Base-by-base conservation (phyloP, 2,113 vertebrate species). In the Tetrax tetrax region DNA sequence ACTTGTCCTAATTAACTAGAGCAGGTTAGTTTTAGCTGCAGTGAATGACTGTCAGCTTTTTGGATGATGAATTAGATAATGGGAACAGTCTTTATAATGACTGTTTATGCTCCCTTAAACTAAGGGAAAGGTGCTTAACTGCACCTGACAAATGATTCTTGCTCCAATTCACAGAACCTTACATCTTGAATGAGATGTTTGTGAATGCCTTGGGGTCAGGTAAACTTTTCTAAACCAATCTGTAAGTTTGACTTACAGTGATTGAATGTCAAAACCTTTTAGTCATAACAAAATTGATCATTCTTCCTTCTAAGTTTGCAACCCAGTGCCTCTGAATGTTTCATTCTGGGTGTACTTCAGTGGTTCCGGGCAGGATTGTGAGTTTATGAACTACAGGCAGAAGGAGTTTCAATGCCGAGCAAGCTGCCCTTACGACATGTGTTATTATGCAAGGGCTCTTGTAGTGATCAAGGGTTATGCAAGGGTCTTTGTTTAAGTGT, bases 211-310 rank as follows among this genome's bases (percentile, higher is more conserved):
- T 18, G 4, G 23, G 13, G 27, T 71, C 53, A 43, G 12, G 5
- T 17, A 4, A 47, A 10, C 48, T 41, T n/a, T 27, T 69, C 53
- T 48, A 66, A 66, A 83, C 17, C 22, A 37, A 19, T 2, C 17
- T 1, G 0, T 60, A 45, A 56, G 33, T 14, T 7, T 22, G 68
- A 22, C 20, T 57, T 4, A 2, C 0, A 37, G 31, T 6, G 25
- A 33, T 0, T 37, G 45, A 45, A 56, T 15, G 28, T 27, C 33
- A 35, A 70, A 65, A 41, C 14, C 13, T 80, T 82, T 61, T 33
- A 21, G 2, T 33, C 18, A 0, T 25, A 53, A 51, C 6, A 66
- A 38, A 28, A 43, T 7, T 15, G 16, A 35, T 38, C 60, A 70
- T 18, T 38, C 23, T 65, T 56, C 29, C 43, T 35, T 47, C 19